Conservation (phyloP, 2,113 vertebrate genomes). For the Gallinago undulata region DNA sequence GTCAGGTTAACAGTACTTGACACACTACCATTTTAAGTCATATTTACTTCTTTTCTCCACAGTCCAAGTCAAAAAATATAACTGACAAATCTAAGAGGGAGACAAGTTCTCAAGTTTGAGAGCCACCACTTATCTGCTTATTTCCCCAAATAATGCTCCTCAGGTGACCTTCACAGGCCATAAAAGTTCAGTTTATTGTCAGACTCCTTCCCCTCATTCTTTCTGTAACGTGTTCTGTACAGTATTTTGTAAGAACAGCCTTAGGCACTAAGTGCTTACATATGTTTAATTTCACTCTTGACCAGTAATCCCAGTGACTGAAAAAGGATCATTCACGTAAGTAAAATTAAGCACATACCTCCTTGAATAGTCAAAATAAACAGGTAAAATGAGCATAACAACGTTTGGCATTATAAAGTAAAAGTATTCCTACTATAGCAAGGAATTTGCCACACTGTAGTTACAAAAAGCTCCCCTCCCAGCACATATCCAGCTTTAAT, state of each 20-base stretch:
- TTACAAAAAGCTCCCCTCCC: not conserved
- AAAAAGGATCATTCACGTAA: not conserved
- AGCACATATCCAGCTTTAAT: not conserved
- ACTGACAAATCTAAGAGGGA: not conserved
- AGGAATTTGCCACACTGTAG: not conserved
- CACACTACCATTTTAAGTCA: not conserved
- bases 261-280: not conserved
- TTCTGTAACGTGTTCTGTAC: not conserved
- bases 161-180: not conserved
- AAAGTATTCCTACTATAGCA: not conserved
- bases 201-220: not conserved
- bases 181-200: not conserved
- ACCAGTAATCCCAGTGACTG: not conserved
- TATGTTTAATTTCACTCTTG: not conserved
- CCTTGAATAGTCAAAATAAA: not conserved
- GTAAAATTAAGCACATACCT: not conserved
- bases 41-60: not conserved
- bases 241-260: not conserved
- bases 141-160: not conserved
- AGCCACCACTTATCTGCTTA: not conserved
- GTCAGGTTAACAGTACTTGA: not conserved
- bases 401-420: not conserved
- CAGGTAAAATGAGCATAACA: not conserved
- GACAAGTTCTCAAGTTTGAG: not conserved
- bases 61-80: not conserved